Evolutionary conservation across 2,797 vertebrate species (phyloP), one percentile per base, ranked within the genome.

Genomic region (Amblyraja radiata): DNA sequence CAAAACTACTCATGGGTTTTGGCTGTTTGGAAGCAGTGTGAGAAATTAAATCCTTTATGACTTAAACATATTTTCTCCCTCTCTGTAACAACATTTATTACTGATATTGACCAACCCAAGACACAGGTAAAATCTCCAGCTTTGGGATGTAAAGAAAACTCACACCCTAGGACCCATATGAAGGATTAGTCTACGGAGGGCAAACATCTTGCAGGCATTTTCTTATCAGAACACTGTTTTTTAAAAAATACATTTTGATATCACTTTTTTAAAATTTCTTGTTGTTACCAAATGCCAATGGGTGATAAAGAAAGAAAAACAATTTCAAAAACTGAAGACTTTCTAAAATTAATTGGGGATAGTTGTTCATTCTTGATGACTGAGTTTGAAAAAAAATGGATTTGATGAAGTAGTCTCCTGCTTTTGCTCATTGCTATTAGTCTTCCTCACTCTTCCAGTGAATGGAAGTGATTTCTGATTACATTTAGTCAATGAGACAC

Each of bases 391-490:
- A 32, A 81, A 81, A 84, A n/a, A n/a, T 61, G 10, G 25, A 88
- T 65, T 63, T 65, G 61, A 88, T 65, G 63, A 28, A n/a, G 28
- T 18, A 88, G 58, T 65, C 63, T 88, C 65, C n/a, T 65, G 58
- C 6, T 63, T 16, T n/a, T 63, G 61, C 28, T 84, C 84, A n/a
- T 88, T 65, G 54, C 25, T 84, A 46, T 83, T 83, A 83, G 80
- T 83, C 46, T 58, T 83, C 25, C 80, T 58, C 6, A 88, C 58
- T 18, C 10, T 28, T 65, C 83, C 16, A 65, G 61, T 88, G 58
- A 88, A 88, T 65, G 14, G 84, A 65, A 36, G 84, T 65, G 16
- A 18, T 65, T 88, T 88, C 63, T 58, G 61, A 88, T 88, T 88
- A 68, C n/a, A 36, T 32, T 88, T 63, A 68, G 63, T 68, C 28